A percentile compares a stretch with the other conserved stretches of the same genome.
Conservation (phyloP, 2,888 invertebrate genomes). For the Pocota personata region DNA sequence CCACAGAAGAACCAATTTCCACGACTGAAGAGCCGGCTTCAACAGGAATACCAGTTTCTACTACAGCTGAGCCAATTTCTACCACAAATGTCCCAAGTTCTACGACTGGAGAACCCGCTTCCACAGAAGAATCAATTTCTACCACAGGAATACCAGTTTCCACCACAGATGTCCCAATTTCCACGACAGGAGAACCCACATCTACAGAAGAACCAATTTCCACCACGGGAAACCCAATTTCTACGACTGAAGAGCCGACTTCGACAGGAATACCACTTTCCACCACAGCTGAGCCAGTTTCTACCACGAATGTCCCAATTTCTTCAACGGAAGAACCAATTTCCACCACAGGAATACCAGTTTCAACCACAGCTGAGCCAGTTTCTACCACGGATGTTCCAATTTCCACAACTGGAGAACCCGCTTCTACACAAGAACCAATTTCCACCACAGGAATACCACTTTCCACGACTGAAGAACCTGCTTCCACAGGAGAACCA, state of each 20-base stretch:
- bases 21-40: slow-evolving; percentile 26
- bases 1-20: background rate
- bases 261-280: background rate
- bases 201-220: background rate
- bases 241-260: background rate
- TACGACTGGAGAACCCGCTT: background rate
- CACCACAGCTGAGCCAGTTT: background rate
- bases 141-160: background rate
- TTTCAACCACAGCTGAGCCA: background rate
- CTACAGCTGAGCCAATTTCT: background rate
- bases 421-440: background rate
- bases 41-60: background rate
- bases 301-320: background rate
- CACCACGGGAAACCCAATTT: background rate
- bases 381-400: slow-evolving; percentile 6
- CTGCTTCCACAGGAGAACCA: background rate
- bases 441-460: slow-evolving; percentile 10
- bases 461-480: background rate
- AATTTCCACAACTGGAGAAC: background rate
- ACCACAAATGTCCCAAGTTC: background rate
- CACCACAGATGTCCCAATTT: background rate
- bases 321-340: background rate
- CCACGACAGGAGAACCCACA: background rate
- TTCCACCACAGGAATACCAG: background rate
- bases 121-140: background rate